A percentile compares a stretch with the other conserved stretches of the same genome.
These are phyloP conservation scores for Drosophila rellima DNA, from an alignment of 2,888 invertebrate genomes.

Conservation along the genomic window DNA sequence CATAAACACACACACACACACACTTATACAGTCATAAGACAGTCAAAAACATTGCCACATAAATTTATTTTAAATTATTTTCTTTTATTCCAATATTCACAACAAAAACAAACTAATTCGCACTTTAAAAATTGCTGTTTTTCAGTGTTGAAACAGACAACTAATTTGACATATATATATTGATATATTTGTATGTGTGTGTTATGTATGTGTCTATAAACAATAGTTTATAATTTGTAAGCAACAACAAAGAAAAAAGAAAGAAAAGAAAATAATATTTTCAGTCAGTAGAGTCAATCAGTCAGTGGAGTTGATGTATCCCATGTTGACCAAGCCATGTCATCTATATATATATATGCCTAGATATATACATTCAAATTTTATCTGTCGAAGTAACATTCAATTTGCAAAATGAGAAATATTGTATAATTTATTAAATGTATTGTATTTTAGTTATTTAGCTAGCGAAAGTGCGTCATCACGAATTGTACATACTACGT, in stretches of 20 bases:
- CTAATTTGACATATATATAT: neutral
- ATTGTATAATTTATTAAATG: conserved; percentile 8
- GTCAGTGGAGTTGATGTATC: conserved; percentile 30
- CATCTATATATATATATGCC: conserved; percentile 13
- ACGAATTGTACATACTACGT: conserved; percentile 20
- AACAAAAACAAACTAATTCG: neutral
- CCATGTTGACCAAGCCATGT: conserved; percentile 41
- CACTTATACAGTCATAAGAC: conserved; percentile 3
- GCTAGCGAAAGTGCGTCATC: conserved; percentile 29
- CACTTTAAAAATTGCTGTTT: neutral
- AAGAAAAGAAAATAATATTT: neutral
- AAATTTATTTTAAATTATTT: neutral
- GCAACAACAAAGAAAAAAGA: neutral
- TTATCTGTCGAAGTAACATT: neutral
- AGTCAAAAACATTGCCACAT: neutral
- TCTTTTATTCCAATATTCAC: neutral
- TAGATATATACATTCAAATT: conserved; percentile 4
- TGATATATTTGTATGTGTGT: conserved; percentile 2
- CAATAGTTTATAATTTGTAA: conserved; percentile 16
- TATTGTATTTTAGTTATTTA: conserved; percentile 27
- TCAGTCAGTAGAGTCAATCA: conserved; percentile 29
- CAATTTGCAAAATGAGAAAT: neutral
- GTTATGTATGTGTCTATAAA: conserved; percentile 8
- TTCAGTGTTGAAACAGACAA: neutral
- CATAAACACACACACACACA: neutral